A percentile compares a stretch with the other conserved stretches of the same genome.
phyloP scores from a whole-genome alignment of 1,140 invertebrate species.

The Mesaphorura yosii region DNA sequence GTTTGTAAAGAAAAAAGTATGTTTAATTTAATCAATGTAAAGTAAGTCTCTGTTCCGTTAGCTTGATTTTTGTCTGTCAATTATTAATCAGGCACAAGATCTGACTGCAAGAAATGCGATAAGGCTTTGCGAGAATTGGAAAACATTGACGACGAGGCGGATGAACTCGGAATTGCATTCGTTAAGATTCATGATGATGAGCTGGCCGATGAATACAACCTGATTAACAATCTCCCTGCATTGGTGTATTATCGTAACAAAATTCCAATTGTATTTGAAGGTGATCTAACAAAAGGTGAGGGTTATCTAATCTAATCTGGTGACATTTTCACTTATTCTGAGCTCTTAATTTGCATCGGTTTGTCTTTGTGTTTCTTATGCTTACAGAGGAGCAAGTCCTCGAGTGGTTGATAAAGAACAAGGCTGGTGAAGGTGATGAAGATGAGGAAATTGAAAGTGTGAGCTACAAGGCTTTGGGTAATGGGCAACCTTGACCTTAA shows the following conservation, averaged over 20 bases:
- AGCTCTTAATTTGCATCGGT: too few species aligned
- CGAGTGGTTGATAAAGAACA: slow-evolving; percentile 84
- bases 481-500: too few species aligned
- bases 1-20: slow-evolving; percentile 29
- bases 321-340: too few species aligned
- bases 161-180: slow-evolving; percentile 84
- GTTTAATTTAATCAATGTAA: slow-evolving; percentile 1
- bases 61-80: too few species aligned
- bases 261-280: slow-evolving; percentile 88
- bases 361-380: too few species aligned
- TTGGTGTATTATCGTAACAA: slow-evolving; percentile 80
- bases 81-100: too few species aligned
- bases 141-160: slow-evolving; percentile 85
- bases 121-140: slow-evolving; percentile 55
- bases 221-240: slow-evolving; percentile 62
- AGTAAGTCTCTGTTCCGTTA: too few species aligned
- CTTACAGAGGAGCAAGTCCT: slow-evolving; percentile 89
- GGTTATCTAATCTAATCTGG: too few species aligned
- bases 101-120: slow-evolving; percentile 80
- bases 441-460: slow-evolving; percentile 83
- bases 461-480: slow-evolving; percentile 63
- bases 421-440: slow-evolving; percentile 68
- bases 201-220: slow-evolving; percentile 82
- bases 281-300: slow-evolving; percentile 71
- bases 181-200: slow-evolving; percentile 87